A percentile compares a stretch with the other conserved stretches of the same genome.
Evolutionary conservation across 2,113 vertebrate species (phyloP).

Genomic region (Podarcis muralis): DNA sequence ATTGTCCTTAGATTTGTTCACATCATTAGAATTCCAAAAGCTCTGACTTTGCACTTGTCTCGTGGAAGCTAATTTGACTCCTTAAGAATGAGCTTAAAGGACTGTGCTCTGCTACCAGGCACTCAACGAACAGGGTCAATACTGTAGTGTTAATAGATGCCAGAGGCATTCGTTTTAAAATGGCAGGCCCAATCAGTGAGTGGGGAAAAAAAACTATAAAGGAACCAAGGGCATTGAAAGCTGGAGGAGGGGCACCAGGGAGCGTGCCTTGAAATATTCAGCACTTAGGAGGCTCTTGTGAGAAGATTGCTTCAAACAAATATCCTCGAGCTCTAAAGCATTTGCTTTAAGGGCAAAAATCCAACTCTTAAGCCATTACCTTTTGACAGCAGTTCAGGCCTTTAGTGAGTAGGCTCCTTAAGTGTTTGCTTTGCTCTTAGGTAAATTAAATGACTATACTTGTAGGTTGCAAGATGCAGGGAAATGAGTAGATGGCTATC

Average conservation of each 20-base stretch:
- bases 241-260: fast-evolving
- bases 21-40: not conserved
- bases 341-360: constrained; percentile 14
- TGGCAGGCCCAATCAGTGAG: not conserved
- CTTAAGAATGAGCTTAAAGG: not conserved
- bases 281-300: not conserved
- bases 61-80: not conserved
- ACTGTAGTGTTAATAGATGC: fast-evolving
- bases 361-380: constrained; percentile 29
- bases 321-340: constrained; percentile 28
- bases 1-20: not conserved
- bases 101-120: fast-evolving
- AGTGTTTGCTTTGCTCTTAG: constrained; percentile 50
- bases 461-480: constrained; percentile 47
- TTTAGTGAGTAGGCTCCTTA: constrained; percentile 42
- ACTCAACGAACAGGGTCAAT: not conserved
- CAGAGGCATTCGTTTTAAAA: not conserved
- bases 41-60: not conserved
- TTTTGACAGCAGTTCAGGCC: constrained; percentile 48
- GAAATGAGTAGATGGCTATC: constrained; percentile 47
- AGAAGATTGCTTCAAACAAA: constrained; percentile 33
- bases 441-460: constrained; percentile 60
- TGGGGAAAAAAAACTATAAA: fast-evolving
- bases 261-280: not conserved
- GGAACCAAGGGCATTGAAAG: not conserved